phyloP scores from a whole-genome alignment of 2,113 vertebrate species.

The Ailurus styani region DNA sequence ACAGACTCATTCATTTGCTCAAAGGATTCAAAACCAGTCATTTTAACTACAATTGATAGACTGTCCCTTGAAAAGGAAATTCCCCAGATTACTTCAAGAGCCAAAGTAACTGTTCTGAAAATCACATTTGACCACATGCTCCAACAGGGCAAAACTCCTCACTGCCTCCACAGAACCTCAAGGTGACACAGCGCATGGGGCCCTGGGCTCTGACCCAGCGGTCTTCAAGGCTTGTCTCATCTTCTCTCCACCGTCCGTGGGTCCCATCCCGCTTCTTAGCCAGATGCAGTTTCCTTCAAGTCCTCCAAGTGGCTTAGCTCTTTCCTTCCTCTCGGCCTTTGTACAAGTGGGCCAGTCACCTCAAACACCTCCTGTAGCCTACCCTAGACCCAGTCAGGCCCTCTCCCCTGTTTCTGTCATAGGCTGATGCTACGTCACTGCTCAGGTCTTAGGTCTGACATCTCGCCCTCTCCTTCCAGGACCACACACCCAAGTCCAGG shows the following conservation, averaged over 20 bases:
- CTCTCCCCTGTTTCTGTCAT: accelerated
- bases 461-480: not conserved
- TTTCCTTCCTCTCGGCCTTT: not conserved
- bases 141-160: not conserved
- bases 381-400: not conserved
- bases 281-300: not conserved
- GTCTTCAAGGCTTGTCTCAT: not conserved
- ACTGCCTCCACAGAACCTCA: not conserved
- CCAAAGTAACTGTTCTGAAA: not conserved
- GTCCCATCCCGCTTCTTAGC: not conserved
- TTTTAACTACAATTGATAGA: not conserved
- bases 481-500: not conserved
- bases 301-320: not conserved
- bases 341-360: not conserved
- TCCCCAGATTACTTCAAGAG: not conserved
- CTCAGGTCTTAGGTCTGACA: not conserved
- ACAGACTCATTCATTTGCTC: not conserved
- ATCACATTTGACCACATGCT: not conserved
- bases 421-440: accelerated
- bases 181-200: not conserved
- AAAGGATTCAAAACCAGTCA: not conserved
- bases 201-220: not conserved
- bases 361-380: not conserved
- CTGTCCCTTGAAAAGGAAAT: not conserved
- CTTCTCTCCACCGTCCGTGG: not conserved